phyloP scores from a whole-genome alignment of 1,140 invertebrate species.

The Eupeodes corollae region DNA sequence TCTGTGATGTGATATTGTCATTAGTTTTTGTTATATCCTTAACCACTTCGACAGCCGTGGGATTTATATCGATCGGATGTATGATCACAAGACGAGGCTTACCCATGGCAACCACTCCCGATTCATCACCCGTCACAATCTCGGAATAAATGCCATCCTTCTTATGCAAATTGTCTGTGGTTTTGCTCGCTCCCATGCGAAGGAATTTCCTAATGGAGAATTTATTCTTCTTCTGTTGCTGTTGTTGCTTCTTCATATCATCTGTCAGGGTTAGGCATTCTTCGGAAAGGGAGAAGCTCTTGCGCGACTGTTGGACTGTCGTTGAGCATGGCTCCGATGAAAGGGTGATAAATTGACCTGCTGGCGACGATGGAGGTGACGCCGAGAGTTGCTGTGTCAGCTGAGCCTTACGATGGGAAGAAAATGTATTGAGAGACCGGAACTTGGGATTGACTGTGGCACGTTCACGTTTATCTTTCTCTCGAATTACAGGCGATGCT shows the following conservation, averaged over 20 bases:
- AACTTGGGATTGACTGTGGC: constrained; percentile 56
- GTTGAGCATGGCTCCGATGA: constrained; percentile 49
- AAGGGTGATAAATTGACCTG: constrained; percentile 28
- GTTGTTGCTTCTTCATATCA: constrained; percentile 16
- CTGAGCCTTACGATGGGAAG: constrained; percentile 29
- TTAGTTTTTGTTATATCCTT: constrained; percentile 43
- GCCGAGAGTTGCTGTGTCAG: constrained; percentile 25
- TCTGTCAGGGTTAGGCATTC: constrained; percentile 45
- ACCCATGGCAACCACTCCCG: constrained; percentile 14
- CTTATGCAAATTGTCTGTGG: constrained; percentile 23
- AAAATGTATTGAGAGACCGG: constrained; percentile 37
- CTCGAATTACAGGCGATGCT: constrained; percentile 56
- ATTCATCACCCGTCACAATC: constrained; percentile 28
- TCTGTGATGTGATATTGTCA: constrained; percentile 29
- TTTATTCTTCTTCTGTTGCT: constrained; percentile 50
- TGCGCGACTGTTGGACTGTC: constrained; percentile 25
- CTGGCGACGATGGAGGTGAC: constrained; percentile 9
- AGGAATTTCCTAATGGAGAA: constrained; percentile 77
- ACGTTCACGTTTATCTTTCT: constrained; percentile 60
- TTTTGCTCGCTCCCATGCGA: constrained; percentile 49
- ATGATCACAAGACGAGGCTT: constrained; percentile 72
- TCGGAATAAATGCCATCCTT: constrained; percentile 31
- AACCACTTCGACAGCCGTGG: constrained; percentile 63
- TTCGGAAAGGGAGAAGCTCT: constrained; percentile 57
- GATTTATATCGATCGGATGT: constrained; percentile 75